Evolutionary conservation across 37 sponge, comb jelly and placozoan genomes (phyloP).

Genomic region (Halichondria panicea): DNA sequence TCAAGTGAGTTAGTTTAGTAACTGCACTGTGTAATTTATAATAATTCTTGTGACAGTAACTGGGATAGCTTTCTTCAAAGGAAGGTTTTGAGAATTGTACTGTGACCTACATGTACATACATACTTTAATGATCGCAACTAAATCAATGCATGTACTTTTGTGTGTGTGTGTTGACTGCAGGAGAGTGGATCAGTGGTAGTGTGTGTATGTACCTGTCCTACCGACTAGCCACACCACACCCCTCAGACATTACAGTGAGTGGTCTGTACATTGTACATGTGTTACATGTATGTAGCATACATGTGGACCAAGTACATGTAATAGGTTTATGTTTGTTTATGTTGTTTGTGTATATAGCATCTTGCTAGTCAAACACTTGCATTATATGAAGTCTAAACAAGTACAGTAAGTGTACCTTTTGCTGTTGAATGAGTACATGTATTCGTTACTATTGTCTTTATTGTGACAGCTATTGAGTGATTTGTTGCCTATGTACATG

Average conservation of each 20-base stretch:
- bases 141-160: conserved; percentile 5
- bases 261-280: too few species aligned
- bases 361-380: background rate
- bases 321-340: background rate
- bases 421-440: too few species aligned
- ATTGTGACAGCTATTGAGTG: too few species aligned
- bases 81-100: background rate
- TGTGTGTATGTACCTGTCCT: conserved; percentile 56
- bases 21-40: background rate
- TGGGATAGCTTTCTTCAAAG: background rate
- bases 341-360: background rate
- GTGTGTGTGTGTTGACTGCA: conserved; percentile 11
- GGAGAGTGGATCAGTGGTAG: conserved; percentile 78
- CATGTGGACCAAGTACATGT: background rate
- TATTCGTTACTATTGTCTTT: too few species aligned
- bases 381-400: background rate
- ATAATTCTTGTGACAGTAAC: too few species aligned
- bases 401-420: background rate
- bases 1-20: conserved; percentile 43
- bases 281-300: conserved; percentile 13
- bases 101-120: background rate
- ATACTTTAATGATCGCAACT: background rate
- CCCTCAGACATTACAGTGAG: background rate
- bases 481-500: background rate
- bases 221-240: conserved; percentile 23